Evolutionary conservation across 2,113 vertebrate genomes (phyloP), one percentile per base, ranked within the genome.

Genomic region (Plestiodon gilberti): DNA sequence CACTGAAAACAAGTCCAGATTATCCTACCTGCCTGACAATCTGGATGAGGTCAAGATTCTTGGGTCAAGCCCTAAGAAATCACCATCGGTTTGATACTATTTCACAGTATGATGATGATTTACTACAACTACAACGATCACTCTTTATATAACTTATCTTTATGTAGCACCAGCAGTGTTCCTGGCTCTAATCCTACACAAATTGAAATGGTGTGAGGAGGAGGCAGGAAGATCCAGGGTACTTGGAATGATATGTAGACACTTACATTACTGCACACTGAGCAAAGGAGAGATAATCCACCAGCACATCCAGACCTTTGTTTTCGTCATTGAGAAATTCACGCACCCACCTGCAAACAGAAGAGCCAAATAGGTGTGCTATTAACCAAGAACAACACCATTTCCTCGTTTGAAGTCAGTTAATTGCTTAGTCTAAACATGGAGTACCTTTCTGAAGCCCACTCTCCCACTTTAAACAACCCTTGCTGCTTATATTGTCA

Each of bases 311-410:
- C 93, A 99, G 96, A 70, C 99, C 99, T 95, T 98, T 97, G 97
- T 99, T 99, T 85, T 99, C 99, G 55, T 98, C 98, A 30, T 98
- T 99, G 88, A 99, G 97, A 96, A 99, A 99, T 94, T 99, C 99
- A 28, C 98, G 97, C 57, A 99, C 98, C 99, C 99, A 99, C 93
- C 99, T 99, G 94, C 30, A 57, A 86, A 90, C 28, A n/a, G n/a
- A 73, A 61, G 30, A 25, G 2, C 6, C 13, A 55, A 28, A 17
- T 35, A 7, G 28, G 28, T 52, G 30, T 40, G 67, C n/a, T 69
- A 69, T 82, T 69, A 69, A 3, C 18, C 64, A 82, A 52, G 4
- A 38, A 18, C 30, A 69, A 55, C 28, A 23, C 11, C 8, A 1
- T 35, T 62, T 20, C 22, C 35, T 35, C 43, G 38, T 22, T n/a